Base-by-base conservation (phyloP, 1,140 invertebrate species). In the Hypothenemus hampei region DNA sequence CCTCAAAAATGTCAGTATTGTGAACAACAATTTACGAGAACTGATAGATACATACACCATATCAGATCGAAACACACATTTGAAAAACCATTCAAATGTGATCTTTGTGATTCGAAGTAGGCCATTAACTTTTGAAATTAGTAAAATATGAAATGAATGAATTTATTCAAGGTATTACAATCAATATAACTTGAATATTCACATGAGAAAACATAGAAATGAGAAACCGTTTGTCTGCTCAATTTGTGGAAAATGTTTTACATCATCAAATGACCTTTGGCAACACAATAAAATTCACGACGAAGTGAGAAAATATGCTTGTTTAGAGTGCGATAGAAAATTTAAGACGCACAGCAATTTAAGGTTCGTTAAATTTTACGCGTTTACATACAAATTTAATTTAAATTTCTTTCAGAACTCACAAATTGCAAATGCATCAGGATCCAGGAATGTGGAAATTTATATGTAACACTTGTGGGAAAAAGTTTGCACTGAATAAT, bases 221-320 rank as follows among this genome's bases (percentile, higher is more conserved):
- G 60, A 62, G 31, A 62, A 57, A 47, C 60, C 57, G 1, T 62
- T 45, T 44, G 48, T 62, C 8, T 62, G 60, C 43, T 52, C 60
- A 11, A 49, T 33, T 15, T 62, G 60, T 47, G 60, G 57, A 3
- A 63, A 63, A 46, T 47, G 39, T 18, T 61, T 63, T 43, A 47
- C 40, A 11, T 60, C 45, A 10, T 61, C 61, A 1, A 60, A 52
- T 15, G 55, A 62, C 36, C 39, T 62, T 40, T 58, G 55, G 44
- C 58, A 62, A 24, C 61, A 63, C 24, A 63, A 58, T 21, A 64
- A 64, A 46, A 58, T 58, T 22, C 61, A 63, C 35, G 35, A 60
- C 15, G 36, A 46, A 33, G 51, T 54, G 24, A 58, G 61, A 24
- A 39, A 62, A 39, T 62, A 62, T 43, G 43, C 44, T 15, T 62